These are phyloP conservation scores for Mola mola DNA, from an alignment of 2,113 vertebrate species.

Conservation along the genomic window DNA sequence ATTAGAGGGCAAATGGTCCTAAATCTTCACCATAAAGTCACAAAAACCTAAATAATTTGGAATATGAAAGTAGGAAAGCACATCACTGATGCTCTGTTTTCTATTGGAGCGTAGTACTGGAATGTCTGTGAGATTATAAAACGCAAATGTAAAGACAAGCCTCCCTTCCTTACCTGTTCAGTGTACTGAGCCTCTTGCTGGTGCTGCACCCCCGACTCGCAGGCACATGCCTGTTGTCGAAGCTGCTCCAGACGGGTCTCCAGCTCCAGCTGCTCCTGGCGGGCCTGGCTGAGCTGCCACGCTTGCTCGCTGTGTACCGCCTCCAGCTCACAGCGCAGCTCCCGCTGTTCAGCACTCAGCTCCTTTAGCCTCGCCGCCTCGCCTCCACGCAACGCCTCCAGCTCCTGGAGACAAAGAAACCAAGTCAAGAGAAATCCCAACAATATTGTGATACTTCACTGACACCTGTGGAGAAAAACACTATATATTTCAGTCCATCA, in stretches of 20 bases:
- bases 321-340: slow-evolving; percentile 93
- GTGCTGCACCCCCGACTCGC: slow-evolving; percentile 87
- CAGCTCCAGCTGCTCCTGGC: slow-evolving; percentile 93
- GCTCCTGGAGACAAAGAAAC: slow-evolving; percentile 68
- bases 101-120: too few relatives aligned
- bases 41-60: too few relatives aligned
- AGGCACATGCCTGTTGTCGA: slow-evolving; percentile 92
- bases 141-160: too few relatives aligned
- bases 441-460: slow-evolving; percentile 9
- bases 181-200: slow-evolving; percentile 95
- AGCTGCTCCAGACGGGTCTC: slow-evolving; percentile 95
- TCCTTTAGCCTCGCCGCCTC: slow-evolving; percentile 88
- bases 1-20: too few relatives aligned
- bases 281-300: slow-evolving; percentile 91
- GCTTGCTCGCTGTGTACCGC: slow-evolving; percentile 92
- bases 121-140: not conserved
- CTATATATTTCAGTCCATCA: too few relatives aligned
- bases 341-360: slow-evolving; percentile 90
- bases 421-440: slow-evolving; percentile 18
- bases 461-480: slow-evolving; percentile 16
- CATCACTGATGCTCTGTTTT: too few relatives aligned
- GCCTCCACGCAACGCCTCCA: slow-evolving; percentile 87
- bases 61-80: too few relatives aligned
- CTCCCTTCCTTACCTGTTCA: slow-evolving; percentile 85
- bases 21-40: too few relatives aligned